Base-by-base conservation (phyloP, 1,140 invertebrate species). In the Bombus sylvicola region DNA sequence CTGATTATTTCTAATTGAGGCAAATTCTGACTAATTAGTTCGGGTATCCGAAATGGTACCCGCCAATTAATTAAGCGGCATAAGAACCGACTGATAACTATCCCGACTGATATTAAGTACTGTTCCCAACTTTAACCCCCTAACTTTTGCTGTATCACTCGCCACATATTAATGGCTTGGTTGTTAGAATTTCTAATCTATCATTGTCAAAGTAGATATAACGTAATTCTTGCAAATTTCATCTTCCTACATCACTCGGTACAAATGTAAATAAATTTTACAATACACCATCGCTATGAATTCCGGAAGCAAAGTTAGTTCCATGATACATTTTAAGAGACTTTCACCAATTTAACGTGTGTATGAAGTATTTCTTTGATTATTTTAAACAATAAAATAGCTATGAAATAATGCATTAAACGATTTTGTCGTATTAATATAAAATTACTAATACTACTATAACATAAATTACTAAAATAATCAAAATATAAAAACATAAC, bases 21-120 rank as follows among this genome's bases (percentile, higher is more conserved):
- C 25, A 34, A 25, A 76, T 59, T 76, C 31, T 28, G 28, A 76
- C 74, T 76, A 76, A 76, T 76, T 76, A 18, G 34, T 59, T 31
- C 2, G n/a, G 13, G 6, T 37, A 37, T 6, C 22, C 43, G 31
- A 37, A 75, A 2, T 57, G 47, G 47, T 57, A 53, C n/a, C 37
- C 13, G 43, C 74, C 74, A 28, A 37, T 34, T 53, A 59, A 76
- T 76, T 76, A 39, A 34, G 8, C 22, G 64, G 53, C 22, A 28
- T 75, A 75, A 76, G 53, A 59, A 37, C 47, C 13, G 18, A 22
- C 34, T 25, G 53, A 57, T 76, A 59, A 59, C 74, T 9, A 39
- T 37, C 15, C 53, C 41, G 74, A 59, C 74, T 76, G 74, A 39
- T 76, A 76, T 18, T 57, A 76, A 76, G 31, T 9, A 53, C 25